Evolutionary conservation across 1,140 invertebrate species (phyloP), one percentile per base, ranked within the genome.

Genomic region (Trichonephila clavata): DNA sequence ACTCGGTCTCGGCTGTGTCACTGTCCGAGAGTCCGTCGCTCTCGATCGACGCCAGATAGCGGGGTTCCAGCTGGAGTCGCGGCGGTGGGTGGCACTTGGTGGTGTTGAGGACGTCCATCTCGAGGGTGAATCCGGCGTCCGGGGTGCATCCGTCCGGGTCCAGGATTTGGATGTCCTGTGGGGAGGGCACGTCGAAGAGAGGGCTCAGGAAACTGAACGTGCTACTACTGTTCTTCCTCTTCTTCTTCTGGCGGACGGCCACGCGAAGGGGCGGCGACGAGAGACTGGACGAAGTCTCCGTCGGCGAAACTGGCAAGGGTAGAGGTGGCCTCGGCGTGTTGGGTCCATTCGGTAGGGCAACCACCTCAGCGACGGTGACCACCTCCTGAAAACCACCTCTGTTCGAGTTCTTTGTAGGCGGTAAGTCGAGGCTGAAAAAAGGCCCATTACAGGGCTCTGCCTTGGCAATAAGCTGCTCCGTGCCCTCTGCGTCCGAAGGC

Each of bases 21-120:
- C 77, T 92, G 92, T 94, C 94, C 86, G 95, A 95, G n/a, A 95
- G 92, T 39, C 95, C 95, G 90, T 95, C 95, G 68, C 94, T 95
- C 90, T 95, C 95, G 18, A 95, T 94, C 65, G 95, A 95, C 65
- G 95, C 95, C 59, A 95, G 91, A 68, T 94, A 90, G 71, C 84
- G 86, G 77, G 94, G 91, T 81, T 93, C 94, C 71, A 93, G n/a
- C 63, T 91, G 91, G 27, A 94, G 93, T 60, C 84, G 83, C 71
- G 81, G 83, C 24, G 90, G 86, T 32, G 68, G 57, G 43, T 68
- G 59, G 90, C 94, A 94, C 83, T 94, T 91, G 86, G 68, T 61
- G 92, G 71, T 59, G 60, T 50, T 68, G 81, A 88, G 81, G 63
- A 94, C 83, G 65, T 92, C 90, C 92, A 94, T 93, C 61, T 91